Base-by-base conservation (phyloP, 2,797 vertebrate genomes). In the Rousettus madagascariensis region DNA sequence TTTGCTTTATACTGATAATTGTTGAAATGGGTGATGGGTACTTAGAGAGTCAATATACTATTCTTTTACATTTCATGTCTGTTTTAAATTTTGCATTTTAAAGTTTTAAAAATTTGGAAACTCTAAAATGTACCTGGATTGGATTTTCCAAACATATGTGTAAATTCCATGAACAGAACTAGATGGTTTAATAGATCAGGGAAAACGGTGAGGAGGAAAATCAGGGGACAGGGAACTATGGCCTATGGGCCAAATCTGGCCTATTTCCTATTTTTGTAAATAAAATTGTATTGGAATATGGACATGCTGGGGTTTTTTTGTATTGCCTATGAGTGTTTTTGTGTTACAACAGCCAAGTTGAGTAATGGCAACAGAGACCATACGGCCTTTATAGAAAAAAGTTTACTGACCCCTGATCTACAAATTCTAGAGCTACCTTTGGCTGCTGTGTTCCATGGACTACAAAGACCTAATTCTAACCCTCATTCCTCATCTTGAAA, bases 131-230 rank as follows among this genome's bases (percentile, higher is more conserved):
- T 55, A 38, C 13, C 41, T 26, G 82, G 36, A 53, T 71, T 38
- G 11, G n/a, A 36, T 89, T 94, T 95, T 93, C 59, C 28, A 94
- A 88, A 68, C 77, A 12, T 22, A 87, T 68, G 12, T 77, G 17
- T 68, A 61, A 96, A 12, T 59, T 74, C 36, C 33, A 75, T 41
- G 2, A 65, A 41, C 9, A 84, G 66, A 94, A 68, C 36, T 65
- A 51, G 51, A 53, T 69, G 33, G 11, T 20, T 92, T 3, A 16
- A 41, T 43, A 74, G 28, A 65, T 38, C 5, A 15, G 24, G 8
- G 69, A 17, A 33, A 33, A 33, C 2, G 33, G 2, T 33, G 33
- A 33, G 33, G 33, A 33, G 33, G 33, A 33, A 33, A 33, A 33
- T 33, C 33, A 33, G 33, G 24, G 8, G 69, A 17, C 5, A 15